Evolutionary conservation across 2,113 vertebrate genomes (phyloP).

Genomic region (Amazona vittata): DNA sequence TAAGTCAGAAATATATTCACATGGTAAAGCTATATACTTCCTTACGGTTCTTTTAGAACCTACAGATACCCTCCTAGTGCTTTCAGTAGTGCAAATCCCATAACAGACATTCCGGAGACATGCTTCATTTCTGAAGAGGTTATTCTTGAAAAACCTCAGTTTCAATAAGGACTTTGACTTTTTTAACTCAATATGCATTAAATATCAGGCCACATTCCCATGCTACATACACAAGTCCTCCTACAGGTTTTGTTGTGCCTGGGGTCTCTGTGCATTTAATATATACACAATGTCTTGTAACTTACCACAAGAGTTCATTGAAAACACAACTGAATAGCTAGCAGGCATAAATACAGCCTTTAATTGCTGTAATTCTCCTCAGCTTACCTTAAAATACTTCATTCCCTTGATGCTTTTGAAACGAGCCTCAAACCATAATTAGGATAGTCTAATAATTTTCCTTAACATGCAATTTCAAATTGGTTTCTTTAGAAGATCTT

Average conservation of each 20-base stretch:
- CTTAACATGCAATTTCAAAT: not conserved
- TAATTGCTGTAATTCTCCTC: not conserved
- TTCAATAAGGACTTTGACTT: not conserved
- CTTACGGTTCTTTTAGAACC: not conserved
- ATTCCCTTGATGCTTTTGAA: not conserved
- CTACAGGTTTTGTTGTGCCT: not conserved
- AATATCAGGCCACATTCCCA: not conserved
- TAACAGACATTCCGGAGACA: not conserved
- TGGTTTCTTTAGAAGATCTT: not conserved
- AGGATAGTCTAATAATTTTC: not conserved
- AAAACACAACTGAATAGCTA: not conserved
- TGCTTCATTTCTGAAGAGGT: not conserved
- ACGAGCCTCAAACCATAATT: not conserved
- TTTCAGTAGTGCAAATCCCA: not conserved
- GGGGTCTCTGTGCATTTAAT: not conserved
- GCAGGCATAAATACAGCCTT: not conserved
- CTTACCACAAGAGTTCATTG: not conserved
- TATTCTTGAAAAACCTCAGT: not conserved
- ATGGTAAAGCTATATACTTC: not conserved
- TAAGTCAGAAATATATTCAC: not conserved
- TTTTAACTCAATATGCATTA: not conserved
- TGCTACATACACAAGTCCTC: not conserved
- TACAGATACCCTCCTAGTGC: not conserved
- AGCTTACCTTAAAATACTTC: not conserved
- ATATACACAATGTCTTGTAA: accelerated